Evolutionary conservation across 2,888 invertebrate species (phyloP).

Genomic region (Galerucella pusilla): DNA sequence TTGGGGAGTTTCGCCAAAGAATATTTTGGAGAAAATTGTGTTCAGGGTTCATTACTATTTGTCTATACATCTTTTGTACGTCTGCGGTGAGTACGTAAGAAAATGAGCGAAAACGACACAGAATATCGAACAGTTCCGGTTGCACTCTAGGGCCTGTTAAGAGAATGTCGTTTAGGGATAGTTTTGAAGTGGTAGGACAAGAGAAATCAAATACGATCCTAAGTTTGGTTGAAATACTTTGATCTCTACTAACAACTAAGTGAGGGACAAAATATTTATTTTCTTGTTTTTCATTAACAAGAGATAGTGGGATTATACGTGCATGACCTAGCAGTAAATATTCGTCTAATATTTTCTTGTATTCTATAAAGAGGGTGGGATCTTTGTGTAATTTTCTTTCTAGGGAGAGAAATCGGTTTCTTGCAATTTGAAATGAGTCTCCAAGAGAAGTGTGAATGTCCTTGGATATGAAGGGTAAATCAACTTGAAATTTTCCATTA

Average conservation of each 20-base stretch:
- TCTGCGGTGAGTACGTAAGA: constrained; percentile 33
- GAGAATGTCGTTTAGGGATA: constrained; percentile 25
- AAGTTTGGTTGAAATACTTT: constrained; percentile 37
- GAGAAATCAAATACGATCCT: constrained; percentile 38
- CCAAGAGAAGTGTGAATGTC: background rate
- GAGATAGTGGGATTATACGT: constrained; percentile 17
- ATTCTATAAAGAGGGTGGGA: background rate
- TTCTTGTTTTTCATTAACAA: too few relatives aligned
- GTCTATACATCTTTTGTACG: constrained; percentile 30
- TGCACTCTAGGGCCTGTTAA: constrained; percentile 30
- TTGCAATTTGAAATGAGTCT: constrained; percentile 17
- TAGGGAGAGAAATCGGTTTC: constrained; percentile 2
- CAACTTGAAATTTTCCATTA: constrained; percentile 28
- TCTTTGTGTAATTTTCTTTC: constrained; percentile 14
- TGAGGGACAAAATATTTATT: constrained; percentile 36
- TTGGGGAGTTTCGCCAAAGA: constrained; percentile 26
- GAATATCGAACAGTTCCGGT: constrained; percentile 35
- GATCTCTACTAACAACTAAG: constrained; percentile 37
- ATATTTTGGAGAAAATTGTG: constrained; percentile 32
- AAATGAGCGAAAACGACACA: constrained; percentile 24
- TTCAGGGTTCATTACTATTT: constrained; percentile 18
- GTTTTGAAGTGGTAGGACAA: constrained; percentile 20
- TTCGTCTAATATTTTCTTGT: too few relatives aligned
- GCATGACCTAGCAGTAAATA: constrained; percentile 10
- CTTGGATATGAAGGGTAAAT: constrained; percentile 26